These are phyloP conservation scores for Rousettus madagascariensis DNA, from an alignment of 2,797 vertebrate species.

Conservation along the genomic window DNA sequence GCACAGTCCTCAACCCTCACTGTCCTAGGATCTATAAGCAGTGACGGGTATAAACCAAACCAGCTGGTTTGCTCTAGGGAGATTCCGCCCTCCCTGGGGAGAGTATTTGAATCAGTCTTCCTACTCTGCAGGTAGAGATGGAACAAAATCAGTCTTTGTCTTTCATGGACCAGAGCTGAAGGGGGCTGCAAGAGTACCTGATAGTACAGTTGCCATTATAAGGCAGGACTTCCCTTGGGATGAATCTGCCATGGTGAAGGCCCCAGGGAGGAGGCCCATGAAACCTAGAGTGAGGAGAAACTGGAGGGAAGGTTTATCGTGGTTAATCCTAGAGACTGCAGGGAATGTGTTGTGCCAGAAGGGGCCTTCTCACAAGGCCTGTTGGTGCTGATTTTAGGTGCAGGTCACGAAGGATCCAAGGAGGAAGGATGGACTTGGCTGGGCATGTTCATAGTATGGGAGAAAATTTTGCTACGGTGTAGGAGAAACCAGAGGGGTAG, in stretches of 20 bases:
- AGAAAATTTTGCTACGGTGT: background rate
- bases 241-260: background rate
- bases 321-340: background rate
- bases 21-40: background rate
- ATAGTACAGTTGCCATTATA: background rate
- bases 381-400: background rate
- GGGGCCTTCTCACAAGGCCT: background rate
- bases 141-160: background rate
- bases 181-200: background rate
- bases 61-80: background rate
- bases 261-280: background rate
- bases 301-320: background rate
- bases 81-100: background rate
- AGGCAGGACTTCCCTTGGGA: background rate
- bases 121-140: background rate
- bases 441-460: background rate
- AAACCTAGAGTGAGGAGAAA: background rate
- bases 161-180: background rate
- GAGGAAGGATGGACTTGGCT: background rate
- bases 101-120: background rate
- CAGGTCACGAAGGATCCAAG: background rate
- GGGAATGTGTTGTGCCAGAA: background rate
- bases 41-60: background rate
- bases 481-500: background rate
- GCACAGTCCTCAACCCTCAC: background rate